Evolutionary conservation across 2,797 vertebrate species (phyloP).

Genomic region (Acanthurus tractus): DNA sequence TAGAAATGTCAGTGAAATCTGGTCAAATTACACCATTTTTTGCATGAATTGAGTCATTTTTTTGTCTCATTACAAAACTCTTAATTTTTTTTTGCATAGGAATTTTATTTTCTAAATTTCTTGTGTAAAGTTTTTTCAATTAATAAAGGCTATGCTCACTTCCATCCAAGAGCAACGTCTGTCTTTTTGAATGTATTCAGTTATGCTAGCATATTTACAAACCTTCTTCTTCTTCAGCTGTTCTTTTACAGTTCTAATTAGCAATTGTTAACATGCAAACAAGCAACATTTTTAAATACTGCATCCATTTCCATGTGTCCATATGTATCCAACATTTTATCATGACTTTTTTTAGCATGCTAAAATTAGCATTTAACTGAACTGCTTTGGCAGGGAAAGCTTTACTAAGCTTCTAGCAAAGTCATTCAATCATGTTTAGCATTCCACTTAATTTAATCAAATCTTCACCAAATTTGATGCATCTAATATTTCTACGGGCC

Average conservation of each 20-base stretch:
- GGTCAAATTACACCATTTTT: background rate
- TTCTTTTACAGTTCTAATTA: background rate
- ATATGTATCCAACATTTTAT: background rate
- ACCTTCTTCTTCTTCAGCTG: background rate
- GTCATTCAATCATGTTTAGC: background rate
- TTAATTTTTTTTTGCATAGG: background rate
- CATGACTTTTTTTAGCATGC: background rate
- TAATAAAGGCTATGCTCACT: too few species aligned
- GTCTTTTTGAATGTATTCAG: background rate
- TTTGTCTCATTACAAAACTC: too few species aligned
- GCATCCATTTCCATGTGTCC: too few species aligned
- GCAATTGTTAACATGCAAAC: background rate
- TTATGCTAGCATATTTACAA: background rate
- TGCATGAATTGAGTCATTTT: too few species aligned
- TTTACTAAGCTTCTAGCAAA: background rate
- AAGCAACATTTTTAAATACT: background rate
- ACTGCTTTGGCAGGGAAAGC: too few species aligned
- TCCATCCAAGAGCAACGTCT: background rate
- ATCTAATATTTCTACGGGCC: background rate
- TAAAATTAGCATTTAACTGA: background rate
- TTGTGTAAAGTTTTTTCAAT: background rate
- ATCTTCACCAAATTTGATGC: background rate
- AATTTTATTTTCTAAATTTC: background rate
- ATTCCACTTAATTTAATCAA: background rate
- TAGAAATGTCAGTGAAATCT: background rate